These are phyloP conservation scores for Etheostoma cragini DNA, from an alignment of 2,113 vertebrate species.

Conservation along the genomic window DNA sequence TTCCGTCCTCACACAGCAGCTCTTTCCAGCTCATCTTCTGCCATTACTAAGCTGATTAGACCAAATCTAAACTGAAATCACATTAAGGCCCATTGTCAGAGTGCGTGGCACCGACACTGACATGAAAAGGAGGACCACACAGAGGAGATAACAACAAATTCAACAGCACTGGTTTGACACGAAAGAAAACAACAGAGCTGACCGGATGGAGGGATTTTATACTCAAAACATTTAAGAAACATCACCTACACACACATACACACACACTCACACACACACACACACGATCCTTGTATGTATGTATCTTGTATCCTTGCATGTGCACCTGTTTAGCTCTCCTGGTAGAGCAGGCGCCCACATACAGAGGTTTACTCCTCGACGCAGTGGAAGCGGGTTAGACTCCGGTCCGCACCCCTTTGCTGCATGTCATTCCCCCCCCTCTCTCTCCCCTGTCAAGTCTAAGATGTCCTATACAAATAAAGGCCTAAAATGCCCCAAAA, in stretches of 20 bases:
- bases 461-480: no score
- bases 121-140: slow-evolving; percentile 59
- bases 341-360: no score
- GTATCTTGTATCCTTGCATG: no score
- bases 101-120: slow-evolving; percentile 37
- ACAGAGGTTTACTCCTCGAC: no score
- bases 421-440: no score
- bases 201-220: slow-evolving; percentile 15
- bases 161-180: slow-evolving; percentile 57
- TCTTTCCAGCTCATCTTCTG: slow-evolving; percentile 41
- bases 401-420: no score
- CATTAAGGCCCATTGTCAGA: slow-evolving; percentile 75
- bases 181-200: slow-evolving; percentile 51
- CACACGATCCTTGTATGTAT: no score
- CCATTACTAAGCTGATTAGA: slow-evolving; percentile 65
- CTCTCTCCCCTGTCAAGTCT: no score
- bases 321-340: no score
- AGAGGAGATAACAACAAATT: slow-evolving; percentile 68
- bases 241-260: slow-evolving; percentile 5
- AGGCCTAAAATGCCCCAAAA: no score
- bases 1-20: slow-evolving; percentile 51
- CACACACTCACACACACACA: no score
- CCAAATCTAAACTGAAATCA: slow-evolving; percentile 78
- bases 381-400: no score
- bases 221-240: slow-evolving; percentile 15